Percentiles rank a stretch among this genome's conserved stretches.
Evolutionary conservation across 2,888 invertebrate genomes (phyloP).

Genomic region (Gymnocheta viridis): DNA sequence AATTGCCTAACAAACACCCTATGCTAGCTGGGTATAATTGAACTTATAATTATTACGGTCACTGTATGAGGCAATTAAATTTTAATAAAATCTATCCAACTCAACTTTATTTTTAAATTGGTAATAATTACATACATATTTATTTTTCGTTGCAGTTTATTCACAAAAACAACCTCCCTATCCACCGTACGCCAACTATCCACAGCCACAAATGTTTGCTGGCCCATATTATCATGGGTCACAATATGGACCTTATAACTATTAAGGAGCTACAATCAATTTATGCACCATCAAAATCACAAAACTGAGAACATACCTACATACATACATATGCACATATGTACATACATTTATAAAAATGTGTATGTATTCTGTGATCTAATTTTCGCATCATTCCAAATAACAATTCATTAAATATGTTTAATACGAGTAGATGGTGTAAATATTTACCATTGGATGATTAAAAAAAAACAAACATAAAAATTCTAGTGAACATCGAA

Average conservation of each 20-base stretch:
- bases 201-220: conserved; percentile 91
- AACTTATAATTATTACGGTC: no score
- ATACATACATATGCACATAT: background rate
- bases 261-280: conserved; percentile 83
- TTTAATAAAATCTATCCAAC: no score
- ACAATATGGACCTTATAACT: conserved; percentile 96
- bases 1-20: no score
- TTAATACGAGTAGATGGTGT: conserved; percentile 22
- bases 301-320: background rate
- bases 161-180: conserved; percentile 95
- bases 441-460: conserved; percentile 20
- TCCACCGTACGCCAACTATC: conserved; percentile 92
- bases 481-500: conserved; percentile 65
- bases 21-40: no score
- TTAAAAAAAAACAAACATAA: conserved; percentile 8
- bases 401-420: background rate
- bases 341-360: background rate
- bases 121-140: background rate
- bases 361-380: conserved; percentile 6
- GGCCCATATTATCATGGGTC: conserved; percentile 95
- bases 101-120: background rate
- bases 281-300: conserved; percentile 42
- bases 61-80: no score
- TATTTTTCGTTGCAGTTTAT: conserved; percentile 87
- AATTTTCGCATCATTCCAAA: conserved; percentile 42